Evolutionary conservation across 2,888 invertebrate species (phyloP), one percentile per base, ranked within the genome.

Genomic region (Eupithecia pulchellata): DNA sequence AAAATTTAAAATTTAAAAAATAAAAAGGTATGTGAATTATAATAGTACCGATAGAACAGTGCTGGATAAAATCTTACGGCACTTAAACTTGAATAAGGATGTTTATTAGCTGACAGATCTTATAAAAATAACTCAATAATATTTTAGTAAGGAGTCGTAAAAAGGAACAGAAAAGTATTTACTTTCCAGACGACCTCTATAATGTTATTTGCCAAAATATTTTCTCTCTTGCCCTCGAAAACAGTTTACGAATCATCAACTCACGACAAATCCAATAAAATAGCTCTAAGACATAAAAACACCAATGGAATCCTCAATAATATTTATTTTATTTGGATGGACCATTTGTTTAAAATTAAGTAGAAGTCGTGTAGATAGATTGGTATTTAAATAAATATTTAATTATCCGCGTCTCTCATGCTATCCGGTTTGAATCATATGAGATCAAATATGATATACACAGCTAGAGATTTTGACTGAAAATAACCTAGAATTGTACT

Each of bases 221-320:
- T 32, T 58, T 60, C 30, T 60, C 32, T 60, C n/a, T 1, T 60
- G 32, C 0, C 30, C 13, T 4, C 30, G 30, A 58, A 30, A 58
- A 58, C 32, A 20, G 60, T 60, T 60, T 30, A 30, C 58, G 58
- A 58, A 30, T 30, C n/a, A 58, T 58, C 30, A n/a, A n/a, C 58
- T 58, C 58, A n/a, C 57, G 9, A 8, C 29, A 58, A n/a, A 58
- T 8, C 58, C 2, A 58, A 58, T 58, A 58, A 58, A 4, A 58
- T 58, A 14, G 14, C 27, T 27, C 14, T 27, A 57, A 17, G 14
- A 29, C 25, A 29, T 29, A 14, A 57, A 52, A 29, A 57, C 27
- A 57, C 57, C 27, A 57, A 57, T 29, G 5, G 27, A 57, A 55
- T 14, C 17, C n/a, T n/a, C n/a, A n/a, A n/a, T n/a, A 20, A 57